Evolutionary conservation across 2,113 vertebrate species (phyloP).

Genomic region (Climacteris rufus): DNA sequence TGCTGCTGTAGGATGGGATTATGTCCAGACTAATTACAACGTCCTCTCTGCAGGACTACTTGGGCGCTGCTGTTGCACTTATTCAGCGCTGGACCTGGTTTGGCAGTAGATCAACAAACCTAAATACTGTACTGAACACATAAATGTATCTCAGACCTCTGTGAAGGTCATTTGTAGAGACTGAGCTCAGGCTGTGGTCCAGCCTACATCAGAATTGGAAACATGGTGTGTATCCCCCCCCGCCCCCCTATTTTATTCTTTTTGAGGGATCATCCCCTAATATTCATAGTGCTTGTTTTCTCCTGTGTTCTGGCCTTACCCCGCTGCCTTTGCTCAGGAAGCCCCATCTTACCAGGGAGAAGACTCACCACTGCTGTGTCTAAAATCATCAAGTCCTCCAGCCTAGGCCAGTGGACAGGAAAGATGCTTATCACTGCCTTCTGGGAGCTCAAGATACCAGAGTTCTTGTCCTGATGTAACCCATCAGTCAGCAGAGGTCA

Average conservation of each 20-base stretch:
- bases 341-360: background rate
- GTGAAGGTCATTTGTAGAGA: background rate
- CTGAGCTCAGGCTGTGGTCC: background rate
- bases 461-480: background rate
- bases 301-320: background rate
- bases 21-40: background rate
- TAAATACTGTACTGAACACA: rapidly evolving
- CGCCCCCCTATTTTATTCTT: rapidly evolving
- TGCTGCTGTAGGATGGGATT: background rate
- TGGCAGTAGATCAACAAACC: background rate
- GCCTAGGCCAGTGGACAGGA: background rate
- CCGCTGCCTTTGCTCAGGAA: background rate
- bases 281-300: background rate
- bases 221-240: rapidly evolving
- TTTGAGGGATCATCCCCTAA: background rate
- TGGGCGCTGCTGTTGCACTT: background rate
- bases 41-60: background rate
- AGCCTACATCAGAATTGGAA: background rate
- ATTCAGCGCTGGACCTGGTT: background rate
- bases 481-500: background rate
- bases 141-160: background rate
- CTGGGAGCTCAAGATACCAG: background rate
- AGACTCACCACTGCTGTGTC: background rate
- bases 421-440: background rate
- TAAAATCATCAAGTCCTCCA: background rate